Evolutionary conservation across 2,113 vertebrate species (phyloP), one percentile per base, ranked within the genome.

Genomic region (Gopherus flavomarginatus): DNA sequence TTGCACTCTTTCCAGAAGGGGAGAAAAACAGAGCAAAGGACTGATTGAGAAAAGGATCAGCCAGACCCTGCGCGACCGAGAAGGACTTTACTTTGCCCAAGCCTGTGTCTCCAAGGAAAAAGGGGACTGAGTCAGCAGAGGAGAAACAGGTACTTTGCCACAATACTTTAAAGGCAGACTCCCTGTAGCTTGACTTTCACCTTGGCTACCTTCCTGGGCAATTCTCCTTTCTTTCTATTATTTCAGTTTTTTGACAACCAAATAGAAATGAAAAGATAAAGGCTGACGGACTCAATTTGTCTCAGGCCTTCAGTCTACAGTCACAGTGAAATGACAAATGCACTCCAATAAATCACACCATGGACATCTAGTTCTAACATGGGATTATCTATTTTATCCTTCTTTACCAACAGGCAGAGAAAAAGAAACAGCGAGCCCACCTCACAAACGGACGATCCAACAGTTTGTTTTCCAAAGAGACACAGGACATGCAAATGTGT

Each of bases 241-340:
- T 91, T 95, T 72, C 27, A 90, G 92, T 69, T 29, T 83, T 31
- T 84, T 95, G 94, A 96, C 77, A 97, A 95, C 85, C 11, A 79
- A 90, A 85, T 1, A 90, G 80, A 93, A 97, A 90, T 88, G 35
- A 86, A 96, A 77, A 97, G 77, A 86, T 83, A 94, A 96, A 92
- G 11, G 50, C 57, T 82, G 88, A 96, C 65, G 59, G 90, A 92
- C 54, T 95, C 95, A 90, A 90, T 97, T 97, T 97, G 52, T 97
- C 87, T 97, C 86, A 79, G 27, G 29, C 8, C 72, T 10, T 56
- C 75, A 95, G 88, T 52, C 72, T 81, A 81, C 52, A 84, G 84
- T 69, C 84, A 94, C 72, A 93, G 2, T 24, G 50, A 87, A 86
- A 31, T 96, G 83, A 96, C 95, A 90, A 97, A 96, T 83, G 35